phyloP scores from a whole-genome alignment of 2,797 vertebrate genomes.

The Allobates femoralis region DNA sequence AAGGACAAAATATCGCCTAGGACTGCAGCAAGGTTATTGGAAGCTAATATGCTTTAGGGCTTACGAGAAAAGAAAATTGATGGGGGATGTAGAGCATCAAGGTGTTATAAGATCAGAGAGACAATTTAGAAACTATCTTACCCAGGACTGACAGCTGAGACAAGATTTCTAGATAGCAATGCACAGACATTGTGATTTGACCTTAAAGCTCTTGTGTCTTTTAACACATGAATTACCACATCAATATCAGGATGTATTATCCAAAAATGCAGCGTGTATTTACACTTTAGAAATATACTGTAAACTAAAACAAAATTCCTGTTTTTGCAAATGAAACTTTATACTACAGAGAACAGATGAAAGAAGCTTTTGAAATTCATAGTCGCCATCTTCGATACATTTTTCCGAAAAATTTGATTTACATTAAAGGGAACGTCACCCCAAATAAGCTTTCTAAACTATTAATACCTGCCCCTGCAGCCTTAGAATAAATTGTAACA shows the following conservation, averaged over 20 bases:
- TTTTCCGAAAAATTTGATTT: no score
- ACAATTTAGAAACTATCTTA: slow-evolving; percentile 53
- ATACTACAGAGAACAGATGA: no score
- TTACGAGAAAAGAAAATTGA: slow-evolving; percentile 54
- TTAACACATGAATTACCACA: not conserved
- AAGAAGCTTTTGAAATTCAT: no score
- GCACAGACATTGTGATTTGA: not conserved
- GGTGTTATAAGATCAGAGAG: slow-evolving; percentile 51
- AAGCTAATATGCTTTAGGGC: slow-evolving; percentile 57
- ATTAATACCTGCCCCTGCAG: no score
- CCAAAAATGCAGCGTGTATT: no score
- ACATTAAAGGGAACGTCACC: no score
- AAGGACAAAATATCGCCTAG: slow-evolving; percentile 53
- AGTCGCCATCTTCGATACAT: no score
- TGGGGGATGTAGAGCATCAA: slow-evolving; percentile 50
- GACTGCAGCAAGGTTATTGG: slow-evolving; percentile 51
- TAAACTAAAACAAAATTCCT: no score
- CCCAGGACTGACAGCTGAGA: slow-evolving; percentile 27
- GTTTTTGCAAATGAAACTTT: no score
- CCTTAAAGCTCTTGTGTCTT: not conserved
- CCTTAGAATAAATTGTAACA: no score
- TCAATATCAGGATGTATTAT: not conserved
- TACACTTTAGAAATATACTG: no score
- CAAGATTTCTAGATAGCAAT: slow-evolving; percentile 32
- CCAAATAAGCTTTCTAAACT: no score